Evolutionary conservation across 2,113 vertebrate species (phyloP).

Genomic region (Emydocephalus ijimae): DNA sequence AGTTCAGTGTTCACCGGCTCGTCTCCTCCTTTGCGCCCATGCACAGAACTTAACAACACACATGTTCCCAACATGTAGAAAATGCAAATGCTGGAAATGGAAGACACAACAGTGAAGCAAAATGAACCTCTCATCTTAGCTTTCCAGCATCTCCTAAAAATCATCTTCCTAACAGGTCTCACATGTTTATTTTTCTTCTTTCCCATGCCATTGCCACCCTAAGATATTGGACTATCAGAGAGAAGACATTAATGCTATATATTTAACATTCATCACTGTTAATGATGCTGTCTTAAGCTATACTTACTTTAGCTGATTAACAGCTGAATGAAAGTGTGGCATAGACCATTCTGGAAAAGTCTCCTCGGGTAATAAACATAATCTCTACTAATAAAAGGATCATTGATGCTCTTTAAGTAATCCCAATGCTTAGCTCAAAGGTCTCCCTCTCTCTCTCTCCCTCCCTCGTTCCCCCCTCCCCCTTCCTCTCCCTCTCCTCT

Average conservation of each 20-base stretch:
- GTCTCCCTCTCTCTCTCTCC: slow-evolving; percentile 22
- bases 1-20: too few relatives aligned
- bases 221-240: slow-evolving; percentile 17
- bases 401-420: slow-evolving; percentile 53
- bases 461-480: too few relatives aligned
- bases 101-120: neutral
- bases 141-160: slow-evolving; percentile 4
- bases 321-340: slow-evolving; percentile 39
- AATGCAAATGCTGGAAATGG: neutral
- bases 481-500: accelerated
- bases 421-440: slow-evolving; percentile 30
- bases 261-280: neutral
- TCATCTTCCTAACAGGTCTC: slow-evolving; percentile 7
- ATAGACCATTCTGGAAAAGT: slow-evolving; percentile 32
- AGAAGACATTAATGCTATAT: neutral
- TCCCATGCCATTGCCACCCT: neutral
- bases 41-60: too few relatives aligned
- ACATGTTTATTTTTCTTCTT: neutral
- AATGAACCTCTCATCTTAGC: neutral
- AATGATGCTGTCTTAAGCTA: slow-evolving; percentile 38
- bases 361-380: slow-evolving; percentile 39
- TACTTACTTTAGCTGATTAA: slow-evolving; percentile 47
- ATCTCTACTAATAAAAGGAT: slow-evolving; percentile 48
- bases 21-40: too few relatives aligned
- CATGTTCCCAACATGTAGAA: neutral